phyloP scores from a whole-genome alignment of 2,113 vertebrate species.

The Gopherus flavomarginatus region DNA sequence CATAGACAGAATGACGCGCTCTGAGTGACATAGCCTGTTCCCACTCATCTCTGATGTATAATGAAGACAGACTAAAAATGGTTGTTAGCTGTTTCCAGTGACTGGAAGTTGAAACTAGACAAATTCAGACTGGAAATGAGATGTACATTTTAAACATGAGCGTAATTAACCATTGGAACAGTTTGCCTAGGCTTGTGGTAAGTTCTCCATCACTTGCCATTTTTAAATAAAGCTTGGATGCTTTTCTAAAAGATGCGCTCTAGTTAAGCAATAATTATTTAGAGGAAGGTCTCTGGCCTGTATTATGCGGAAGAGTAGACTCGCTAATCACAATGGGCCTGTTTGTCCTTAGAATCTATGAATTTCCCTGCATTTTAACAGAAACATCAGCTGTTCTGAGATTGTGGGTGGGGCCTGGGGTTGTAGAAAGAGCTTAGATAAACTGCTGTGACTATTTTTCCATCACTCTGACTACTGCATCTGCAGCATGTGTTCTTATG shows the following conservation, averaged over 20 bases:
- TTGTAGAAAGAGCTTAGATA: neutral
- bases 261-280: neutral
- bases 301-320: neutral
- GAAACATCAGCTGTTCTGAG: neutral
- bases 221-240: neutral
- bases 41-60: neutral
- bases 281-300: neutral
- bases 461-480: accelerated
- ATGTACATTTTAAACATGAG: neutral
- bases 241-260: neutral
- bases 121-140: neutral
- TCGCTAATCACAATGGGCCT: neutral
- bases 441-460: neutral
- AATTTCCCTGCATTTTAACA: neutral
- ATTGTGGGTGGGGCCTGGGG: neutral
- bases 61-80: neutral
- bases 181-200: neutral
- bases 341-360: neutral
- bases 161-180: neutral
- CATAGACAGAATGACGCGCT: neutral
- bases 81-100: neutral
- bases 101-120: neutral
- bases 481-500: accelerated
- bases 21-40: neutral
- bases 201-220: neutral